Conservation (phyloP, 1,140 invertebrate species). For the Triops cancriformis region DNA sequence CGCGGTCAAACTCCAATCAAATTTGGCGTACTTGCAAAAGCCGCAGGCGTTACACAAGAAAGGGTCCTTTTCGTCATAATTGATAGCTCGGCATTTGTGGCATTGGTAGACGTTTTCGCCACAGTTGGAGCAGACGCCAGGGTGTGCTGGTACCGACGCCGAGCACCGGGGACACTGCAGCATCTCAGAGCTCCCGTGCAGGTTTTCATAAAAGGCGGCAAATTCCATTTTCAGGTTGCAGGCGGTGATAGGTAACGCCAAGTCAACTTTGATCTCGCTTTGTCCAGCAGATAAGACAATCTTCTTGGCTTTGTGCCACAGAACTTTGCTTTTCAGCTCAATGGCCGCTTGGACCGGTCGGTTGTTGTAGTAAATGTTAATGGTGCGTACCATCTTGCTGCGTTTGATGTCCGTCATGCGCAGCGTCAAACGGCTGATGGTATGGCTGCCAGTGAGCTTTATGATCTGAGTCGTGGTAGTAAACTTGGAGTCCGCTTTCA, state of each 20-base stretch:
- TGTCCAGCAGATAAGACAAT: slow-evolving; percentile 80
- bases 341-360: slow-evolving; percentile 90
- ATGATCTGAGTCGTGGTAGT: slow-evolving; percentile 96
- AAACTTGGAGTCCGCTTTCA: slow-evolving; percentile 94
- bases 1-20: slow-evolving; percentile 84
- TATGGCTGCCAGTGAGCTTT: slow-evolving; percentile 88
- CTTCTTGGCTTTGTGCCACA: slow-evolving; percentile 95
- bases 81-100: slow-evolving; percentile 94
- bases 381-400: slow-evolving; percentile 92
- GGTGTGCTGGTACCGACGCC: slow-evolving; percentile 90
- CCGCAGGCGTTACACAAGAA: slow-evolving; percentile 97
- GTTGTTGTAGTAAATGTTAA: slow-evolving; percentile 97
- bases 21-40: slow-evolving; percentile 99
- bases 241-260: slow-evolving; percentile 90
- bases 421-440: slow-evolving; percentile 86
- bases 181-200: slow-evolving; percentile 74
- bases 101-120: slow-evolving; percentile 99
- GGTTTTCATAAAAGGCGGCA: slow-evolving; percentile 92
- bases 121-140: slow-evolving; percentile 94
- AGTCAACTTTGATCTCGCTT: slow-evolving; percentile 91
- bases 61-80: slow-evolving; percentile 98
- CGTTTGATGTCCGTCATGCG: slow-evolving; percentile 90
- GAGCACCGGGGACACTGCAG: slow-evolving; percentile 92
- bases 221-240: slow-evolving; percentile 99
- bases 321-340: slow-evolving; percentile 91